These are phyloP conservation scores for Lepidurus arcticus DNA, from an alignment of 1,140 invertebrate species.

Conservation along the genomic window DNA sequence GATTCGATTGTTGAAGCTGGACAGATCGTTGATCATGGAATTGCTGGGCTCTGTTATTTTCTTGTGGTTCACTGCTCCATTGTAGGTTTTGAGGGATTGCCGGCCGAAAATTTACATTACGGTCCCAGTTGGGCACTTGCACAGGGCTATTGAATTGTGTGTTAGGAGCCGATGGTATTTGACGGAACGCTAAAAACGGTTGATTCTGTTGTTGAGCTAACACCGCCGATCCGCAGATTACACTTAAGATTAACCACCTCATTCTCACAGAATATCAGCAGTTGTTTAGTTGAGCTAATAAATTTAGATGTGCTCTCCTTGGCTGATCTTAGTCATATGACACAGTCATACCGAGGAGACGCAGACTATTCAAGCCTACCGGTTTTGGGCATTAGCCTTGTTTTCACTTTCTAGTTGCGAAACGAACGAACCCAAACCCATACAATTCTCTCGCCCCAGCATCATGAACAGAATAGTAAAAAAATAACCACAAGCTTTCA, in stretches of 20 bases:
- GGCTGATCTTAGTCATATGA: background rate
- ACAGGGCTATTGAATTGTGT: background rate
- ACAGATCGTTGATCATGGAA: too few species aligned
- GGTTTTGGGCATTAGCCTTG: background rate
- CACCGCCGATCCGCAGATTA: background rate
- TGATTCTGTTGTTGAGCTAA: background rate
- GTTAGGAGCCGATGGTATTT: background rate
- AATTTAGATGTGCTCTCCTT: background rate
- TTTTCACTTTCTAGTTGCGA: slow-evolving; percentile 1
- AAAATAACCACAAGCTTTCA: background rate
- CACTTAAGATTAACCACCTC: background rate
- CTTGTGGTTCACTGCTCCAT: background rate
- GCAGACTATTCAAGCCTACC: background rate
- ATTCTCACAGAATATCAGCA: background rate
- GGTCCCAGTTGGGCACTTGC: background rate
- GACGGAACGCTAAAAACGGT: background rate
- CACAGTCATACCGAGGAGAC: background rate
- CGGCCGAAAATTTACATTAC: background rate
- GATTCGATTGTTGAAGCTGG: too few species aligned
- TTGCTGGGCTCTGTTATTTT: background rate
- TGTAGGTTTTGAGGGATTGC: background rate
- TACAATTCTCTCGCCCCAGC: background rate
- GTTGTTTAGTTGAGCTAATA: background rate
- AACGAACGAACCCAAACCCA: background rate
- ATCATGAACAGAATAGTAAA: background rate